Percentiles rank a stretch among this genome's conserved stretches.
These are phyloP conservation scores for Thereva unica DNA, from an alignment of 2,888 invertebrate genomes.

Conservation along the genomic window DNA sequence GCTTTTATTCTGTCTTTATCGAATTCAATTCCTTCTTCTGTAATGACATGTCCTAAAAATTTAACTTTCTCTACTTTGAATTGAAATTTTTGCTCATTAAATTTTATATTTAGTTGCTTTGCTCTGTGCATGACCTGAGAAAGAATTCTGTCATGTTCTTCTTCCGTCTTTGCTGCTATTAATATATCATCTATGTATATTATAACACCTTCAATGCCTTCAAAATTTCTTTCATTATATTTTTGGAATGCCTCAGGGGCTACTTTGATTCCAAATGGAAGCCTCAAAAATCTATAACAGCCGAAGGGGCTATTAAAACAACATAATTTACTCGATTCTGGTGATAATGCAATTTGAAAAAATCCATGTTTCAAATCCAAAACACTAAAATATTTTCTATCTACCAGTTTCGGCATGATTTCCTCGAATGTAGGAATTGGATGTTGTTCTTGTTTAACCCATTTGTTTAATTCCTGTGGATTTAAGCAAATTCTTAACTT, in stretches of 20 bases:
- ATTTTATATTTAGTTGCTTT: slow-evolving; percentile 45
- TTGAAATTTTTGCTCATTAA: slow-evolving; percentile 45
- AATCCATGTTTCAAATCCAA: slow-evolving; percentile 40
- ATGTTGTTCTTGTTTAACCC: slow-evolving; percentile 32
- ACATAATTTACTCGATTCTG: slow-evolving; percentile 35
- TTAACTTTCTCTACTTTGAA: too few relatives aligned
- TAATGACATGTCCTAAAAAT: too few relatives aligned
- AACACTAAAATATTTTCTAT: slow-evolving; percentile 36
- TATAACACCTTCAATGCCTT: too few relatives aligned
- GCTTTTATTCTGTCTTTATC: too few relatives aligned
- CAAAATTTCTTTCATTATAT: too few relatives aligned
- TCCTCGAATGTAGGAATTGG: slow-evolving; percentile 41
- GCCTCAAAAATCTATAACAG: not conserved
- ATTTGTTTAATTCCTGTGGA: slow-evolving; percentile 33
- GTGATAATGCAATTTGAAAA: slow-evolving; percentile 39
- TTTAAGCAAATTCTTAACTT: slow-evolving; percentile 30
- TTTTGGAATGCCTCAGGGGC: slow-evolving; percentile 45
- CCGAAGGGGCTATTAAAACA: slow-evolving; percentile 19
- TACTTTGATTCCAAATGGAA: slow-evolving; percentile 44
- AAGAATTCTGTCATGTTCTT: too few relatives aligned
- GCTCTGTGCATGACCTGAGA: slow-evolving; percentile 45
- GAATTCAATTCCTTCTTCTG: too few relatives aligned
- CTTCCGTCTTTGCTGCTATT: too few relatives aligned
- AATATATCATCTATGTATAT: too few relatives aligned
- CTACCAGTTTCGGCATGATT: slow-evolving; percentile 29